phyloP scores from a whole-genome alignment of 2,888 invertebrate genomes.

The Biston betularia region DNA sequence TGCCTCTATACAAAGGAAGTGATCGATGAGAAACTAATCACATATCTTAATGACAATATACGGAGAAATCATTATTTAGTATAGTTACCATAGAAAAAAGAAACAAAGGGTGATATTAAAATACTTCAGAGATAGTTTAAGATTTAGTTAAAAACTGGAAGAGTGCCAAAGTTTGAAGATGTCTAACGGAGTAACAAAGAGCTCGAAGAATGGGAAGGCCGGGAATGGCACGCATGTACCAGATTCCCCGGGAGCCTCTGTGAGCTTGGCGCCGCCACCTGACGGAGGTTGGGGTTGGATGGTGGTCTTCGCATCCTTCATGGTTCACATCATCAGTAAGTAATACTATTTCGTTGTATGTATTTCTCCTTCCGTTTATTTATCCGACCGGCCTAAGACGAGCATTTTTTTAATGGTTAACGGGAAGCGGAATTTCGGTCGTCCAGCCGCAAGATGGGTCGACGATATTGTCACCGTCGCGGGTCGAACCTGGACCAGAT shows the following conservation, averaged over 20 bases:
- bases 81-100: slow-evolving; percentile 30
- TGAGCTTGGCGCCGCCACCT: slow-evolving; percentile 89
- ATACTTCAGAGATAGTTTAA: slow-evolving; percentile 42
- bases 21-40: slow-evolving; percentile 47
- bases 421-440: no score
- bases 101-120: slow-evolving; percentile 45
- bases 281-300: slow-evolving; percentile 99
- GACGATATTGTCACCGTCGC: no score
- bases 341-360: slow-evolving; percentile 56
- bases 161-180: slow-evolving; percentile 65
- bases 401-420: no score
- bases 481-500: no score
- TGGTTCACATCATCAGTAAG: slow-evolving; percentile 98
- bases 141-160: slow-evolving; percentile 22
- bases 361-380: background rate
- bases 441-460: no score
- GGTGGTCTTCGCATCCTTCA: slow-evolving; percentile 97
- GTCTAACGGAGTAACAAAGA: slow-evolving; percentile 70
- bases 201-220: slow-evolving; percentile 67
- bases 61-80: slow-evolving; percentile 31
- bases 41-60: slow-evolving; percentile 69
- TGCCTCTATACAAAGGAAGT: slow-evolving; percentile 47
- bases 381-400: no score
- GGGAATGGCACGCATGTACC: slow-evolving; percentile 63
- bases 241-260: slow-evolving; percentile 64